Evolutionary conservation across 2,113 vertebrate species (phyloP), one percentile per base, ranked within the genome.

Genomic region (Protobothrops mucrosquamatus): DNA sequence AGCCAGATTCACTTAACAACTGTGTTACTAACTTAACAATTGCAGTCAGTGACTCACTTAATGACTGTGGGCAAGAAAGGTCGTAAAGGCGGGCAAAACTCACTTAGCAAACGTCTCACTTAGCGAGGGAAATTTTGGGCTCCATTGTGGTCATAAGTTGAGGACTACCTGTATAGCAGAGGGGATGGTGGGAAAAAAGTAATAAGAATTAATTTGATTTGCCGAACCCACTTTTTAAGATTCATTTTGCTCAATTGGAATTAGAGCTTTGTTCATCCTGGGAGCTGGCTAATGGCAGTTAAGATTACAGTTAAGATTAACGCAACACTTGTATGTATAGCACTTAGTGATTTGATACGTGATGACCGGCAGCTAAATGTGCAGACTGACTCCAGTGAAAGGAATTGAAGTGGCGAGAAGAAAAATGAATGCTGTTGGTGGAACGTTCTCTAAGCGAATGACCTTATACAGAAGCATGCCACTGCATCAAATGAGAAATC

Each of bases 131-230:
- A n/a, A 69, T 34, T 2, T 69, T 15, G 64, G n/a, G 5, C 64
- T 15, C 64, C n/a, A 69, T 6, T 69, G 11, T 64, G 61, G 61
- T 6, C 4, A 0, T 64, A 64, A n/a, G 11, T n/a, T 1, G 3
- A 69, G 29, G n/a, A n/a, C 12, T n/a, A n/a, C 29, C 61, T 69
- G 29, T 69, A 69, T 6, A n/a, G 2, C 64, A 69, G 64, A 34
- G 1, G n/a, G 59, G 0, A 0, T 0, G 5, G n/a, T 0, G 6
- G 34, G 18, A 15, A 56, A 15, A 6, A 7, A 15, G 3, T 22
- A 43, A n/a, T 46, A 91, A 55, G 18, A 15, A 23, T 39, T 51
- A 34, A 85, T 43, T 39, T 3, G 2, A 57, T 22, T 11, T 52
- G 48, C 22, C 2, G 55, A 1, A 34, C 22, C n/a, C n/a, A 56